phyloP scores from a whole-genome alignment of 2,888 invertebrate genomes.

The Aspidapion aeneum region DNA sequence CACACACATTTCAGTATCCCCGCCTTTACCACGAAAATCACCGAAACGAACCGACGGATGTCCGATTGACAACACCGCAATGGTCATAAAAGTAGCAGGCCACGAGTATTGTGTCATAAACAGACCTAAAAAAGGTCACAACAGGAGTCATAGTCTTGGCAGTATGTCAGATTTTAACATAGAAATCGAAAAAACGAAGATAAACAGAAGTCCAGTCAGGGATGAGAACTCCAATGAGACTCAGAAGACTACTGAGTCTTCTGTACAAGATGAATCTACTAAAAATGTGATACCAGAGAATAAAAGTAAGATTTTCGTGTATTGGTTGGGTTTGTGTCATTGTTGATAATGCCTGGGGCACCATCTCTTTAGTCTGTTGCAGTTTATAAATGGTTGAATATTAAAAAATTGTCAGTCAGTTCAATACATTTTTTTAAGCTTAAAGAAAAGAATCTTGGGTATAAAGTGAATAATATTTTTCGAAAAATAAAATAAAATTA shows the following conservation, averaged over 20 bases:
- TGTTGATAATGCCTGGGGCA: too few relatives aligned
- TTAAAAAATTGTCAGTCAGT: too few relatives aligned
- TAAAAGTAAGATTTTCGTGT: background rate
- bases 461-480: too few relatives aligned
- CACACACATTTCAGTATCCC: slow-evolving; percentile 20
- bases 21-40: slow-evolving; percentile 36
- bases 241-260: background rate
- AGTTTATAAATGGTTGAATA: too few relatives aligned
- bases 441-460: too few relatives aligned
- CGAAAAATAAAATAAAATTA: too few relatives aligned
- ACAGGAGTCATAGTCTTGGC: slow-evolving; percentile 46
- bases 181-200: slow-evolving; percentile 40
- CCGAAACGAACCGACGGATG: slow-evolving; percentile 34
- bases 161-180: slow-evolving; percentile 44
- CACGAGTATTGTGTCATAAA: slow-evolving; percentile 48
- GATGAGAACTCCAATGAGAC: slow-evolving; percentile 18
- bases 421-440: too few relatives aligned
- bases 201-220: slow-evolving; percentile 27
- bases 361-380: too few relatives aligned
- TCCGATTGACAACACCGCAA: slow-evolving; percentile 45
- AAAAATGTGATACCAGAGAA: background rate
- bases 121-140: slow-evolving; percentile 39
- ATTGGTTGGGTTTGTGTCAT: too few relatives aligned
- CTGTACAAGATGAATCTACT: too few relatives aligned
- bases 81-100: slow-evolving; percentile 48